phyloP scores from a whole-genome alignment of 1,140 invertebrate species.

The Zelostemma sp. region DNA sequence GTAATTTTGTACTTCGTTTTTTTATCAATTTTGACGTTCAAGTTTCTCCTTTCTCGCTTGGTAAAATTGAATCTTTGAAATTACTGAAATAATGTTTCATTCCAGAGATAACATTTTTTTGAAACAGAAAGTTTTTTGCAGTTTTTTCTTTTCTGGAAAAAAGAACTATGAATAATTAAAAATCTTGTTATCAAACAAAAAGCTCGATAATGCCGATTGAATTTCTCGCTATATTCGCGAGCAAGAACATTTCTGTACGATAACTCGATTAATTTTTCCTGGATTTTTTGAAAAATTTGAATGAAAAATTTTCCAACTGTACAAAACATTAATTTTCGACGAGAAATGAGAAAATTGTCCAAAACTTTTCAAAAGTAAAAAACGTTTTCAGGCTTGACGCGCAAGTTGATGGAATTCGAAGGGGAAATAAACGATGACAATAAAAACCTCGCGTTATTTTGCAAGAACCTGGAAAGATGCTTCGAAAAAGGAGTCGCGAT shows the following conservation, averaged over 20 bases:
- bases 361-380: background rate
- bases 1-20: constrained; percentile 53
- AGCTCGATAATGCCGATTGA: too few relatives aligned
- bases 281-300: background rate
- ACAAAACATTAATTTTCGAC: too few relatives aligned
- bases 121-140: too few relatives aligned
- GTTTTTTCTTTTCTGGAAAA: constrained; percentile 4
- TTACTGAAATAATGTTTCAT: too few relatives aligned
- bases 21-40: background rate
- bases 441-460: constrained; percentile 62
- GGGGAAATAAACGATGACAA: constrained; percentile 64
- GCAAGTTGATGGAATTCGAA: constrained; percentile 62
- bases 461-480: constrained; percentile 69
- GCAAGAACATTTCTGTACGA: too few relatives aligned
- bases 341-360: too few relatives aligned
- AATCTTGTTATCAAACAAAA: too few relatives aligned
- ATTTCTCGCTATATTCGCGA: too few relatives aligned
- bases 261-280: constrained; percentile 5
- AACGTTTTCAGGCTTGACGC: constrained; percentile 61
- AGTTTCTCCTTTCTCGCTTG: too few relatives aligned
- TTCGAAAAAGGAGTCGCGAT: constrained; percentile 66
- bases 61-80: too few relatives aligned
- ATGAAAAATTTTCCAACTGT: constrained; percentile 1
- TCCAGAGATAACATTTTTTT: too few relatives aligned
- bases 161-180: too few relatives aligned